Percentiles rank a stretch among this genome's conserved stretches.
These are phyloP conservation scores for Lasioglossum morio DNA, from an alignment of 2,888 invertebrate species.

Conservation along the genomic window DNA sequence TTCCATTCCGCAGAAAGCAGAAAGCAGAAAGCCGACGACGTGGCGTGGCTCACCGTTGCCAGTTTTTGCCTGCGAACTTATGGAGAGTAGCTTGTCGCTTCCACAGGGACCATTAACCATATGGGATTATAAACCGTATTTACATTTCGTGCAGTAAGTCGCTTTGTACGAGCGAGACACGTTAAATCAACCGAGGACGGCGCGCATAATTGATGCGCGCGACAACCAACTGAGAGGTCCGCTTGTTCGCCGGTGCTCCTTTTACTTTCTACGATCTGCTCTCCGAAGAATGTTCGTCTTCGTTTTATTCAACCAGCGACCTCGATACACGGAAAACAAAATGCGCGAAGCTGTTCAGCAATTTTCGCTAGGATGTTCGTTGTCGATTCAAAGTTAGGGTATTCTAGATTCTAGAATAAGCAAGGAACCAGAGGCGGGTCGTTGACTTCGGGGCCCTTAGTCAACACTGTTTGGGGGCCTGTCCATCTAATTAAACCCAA, in stretches of 20 bases:
- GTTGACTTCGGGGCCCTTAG: no score
- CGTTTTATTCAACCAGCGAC: neutral
- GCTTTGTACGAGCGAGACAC: slow-evolving; percentile 19
- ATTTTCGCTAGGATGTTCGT: neutral
- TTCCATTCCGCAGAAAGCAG: slow-evolving; percentile 43
- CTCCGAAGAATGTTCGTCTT: neutral
- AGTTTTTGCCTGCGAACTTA: slow-evolving; percentile 36
- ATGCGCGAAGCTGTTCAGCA: neutral
- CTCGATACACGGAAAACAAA: neutral
- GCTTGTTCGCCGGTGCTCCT: slow-evolving; percentile 18
- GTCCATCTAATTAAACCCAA: no score
- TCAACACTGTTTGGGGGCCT: no score
- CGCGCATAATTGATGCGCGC: slow-evolving; percentile 43
- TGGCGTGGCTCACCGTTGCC: slow-evolving; percentile 18
- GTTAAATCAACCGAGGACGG: slow-evolving; percentile 40
- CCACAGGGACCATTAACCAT: slow-evolving; percentile 40
- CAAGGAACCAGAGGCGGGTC: no score
- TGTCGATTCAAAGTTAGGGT: neutral
- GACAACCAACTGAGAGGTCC: slow-evolving; percentile 28
- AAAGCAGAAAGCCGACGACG: slow-evolving; percentile 17
- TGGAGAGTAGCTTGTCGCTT: slow-evolving; percentile 26
- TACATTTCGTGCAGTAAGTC: slow-evolving; percentile 36
- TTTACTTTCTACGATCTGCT: slow-evolving; percentile 48
- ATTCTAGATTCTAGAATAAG: neutral
- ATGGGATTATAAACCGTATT: slow-evolving; percentile 32